Conservation (phyloP, 2,113 vertebrate species). For the Epinephelus cyanopodus region DNA sequence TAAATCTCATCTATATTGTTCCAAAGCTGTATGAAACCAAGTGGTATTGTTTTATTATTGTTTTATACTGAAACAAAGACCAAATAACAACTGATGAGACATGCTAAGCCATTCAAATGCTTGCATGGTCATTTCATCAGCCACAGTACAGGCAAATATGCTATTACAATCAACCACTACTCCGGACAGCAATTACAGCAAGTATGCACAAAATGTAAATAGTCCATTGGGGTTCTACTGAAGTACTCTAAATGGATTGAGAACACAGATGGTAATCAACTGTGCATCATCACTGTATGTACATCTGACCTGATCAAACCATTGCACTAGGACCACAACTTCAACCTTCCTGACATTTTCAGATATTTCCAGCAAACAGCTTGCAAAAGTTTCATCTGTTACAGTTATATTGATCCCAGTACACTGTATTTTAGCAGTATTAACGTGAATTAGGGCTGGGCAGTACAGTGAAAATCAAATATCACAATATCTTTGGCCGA, state of each 20-base stretch:
- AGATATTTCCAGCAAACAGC: neutral
- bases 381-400: neutral
- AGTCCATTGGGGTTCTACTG: neutral
- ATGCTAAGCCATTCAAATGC: neutral
- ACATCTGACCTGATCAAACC: neutral
- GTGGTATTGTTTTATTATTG: neutral
- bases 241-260: neutral
- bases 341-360: neutral
- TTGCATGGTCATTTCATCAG: neutral
- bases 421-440: neutral
- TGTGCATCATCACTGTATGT: neutral
- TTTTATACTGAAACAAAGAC: neutral
- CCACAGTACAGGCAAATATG: neutral
- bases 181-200: constrained; percentile 1
- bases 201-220: neutral
- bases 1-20: neutral
- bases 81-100: neutral
- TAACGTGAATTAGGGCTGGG: neutral
- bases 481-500: no score
- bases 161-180: neutral
- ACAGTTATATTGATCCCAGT: neutral
- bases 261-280: constrained; percentile 2
- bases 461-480: no score
- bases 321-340: neutral
- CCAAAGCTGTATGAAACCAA: neutral